phyloP scores from a whole-genome alignment of 1,140 invertebrate genomes.

The Lerema accius region DNA sequence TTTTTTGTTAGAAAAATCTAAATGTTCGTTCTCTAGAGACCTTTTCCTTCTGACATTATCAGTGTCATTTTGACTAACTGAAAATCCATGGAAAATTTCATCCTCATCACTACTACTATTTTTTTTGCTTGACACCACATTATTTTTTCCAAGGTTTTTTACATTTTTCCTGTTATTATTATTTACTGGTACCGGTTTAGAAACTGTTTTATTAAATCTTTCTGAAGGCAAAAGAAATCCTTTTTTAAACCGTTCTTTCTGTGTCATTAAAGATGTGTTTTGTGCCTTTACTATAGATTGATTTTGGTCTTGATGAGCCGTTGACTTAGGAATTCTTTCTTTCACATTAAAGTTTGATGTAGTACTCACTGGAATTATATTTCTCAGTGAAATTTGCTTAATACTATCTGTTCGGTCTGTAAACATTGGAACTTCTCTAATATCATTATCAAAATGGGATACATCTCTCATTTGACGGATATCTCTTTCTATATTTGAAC shows the following conservation, averaged over 20 bases:
- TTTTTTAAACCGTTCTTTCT: conserved; percentile 61
- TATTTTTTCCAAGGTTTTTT: conserved; percentile 16
- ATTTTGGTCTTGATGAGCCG: conserved; percentile 20
- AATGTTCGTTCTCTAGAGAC: conserved; percentile 41
- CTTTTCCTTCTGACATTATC: conserved; percentile 42
- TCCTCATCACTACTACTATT: conserved; percentile 30
- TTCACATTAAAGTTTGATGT: conserved; percentile 23
- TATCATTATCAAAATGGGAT: conserved; percentile 35
- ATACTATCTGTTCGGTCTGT: conserved; percentile 52
- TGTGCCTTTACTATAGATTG: not conserved
- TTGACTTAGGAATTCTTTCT: conserved; percentile 29
- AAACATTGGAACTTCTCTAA: conserved; percentile 48
- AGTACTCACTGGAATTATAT: conserved; percentile 35
- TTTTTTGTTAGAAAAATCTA: conserved; percentile 37
- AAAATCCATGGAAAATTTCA: conserved; percentile 16
- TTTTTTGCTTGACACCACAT: conserved; percentile 41
- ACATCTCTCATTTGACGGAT: conserved; percentile 42
- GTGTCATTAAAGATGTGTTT: conserved; percentile 34
- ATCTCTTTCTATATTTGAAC: conserved; percentile 39
- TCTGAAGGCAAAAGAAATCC: conserved; percentile 62
- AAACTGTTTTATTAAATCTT: conserved; percentile 58
- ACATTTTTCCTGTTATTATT: too few relatives aligned
- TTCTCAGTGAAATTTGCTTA: conserved; percentile 47
- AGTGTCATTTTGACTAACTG: conserved; percentile 10
- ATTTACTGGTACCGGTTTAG: conserved; percentile 35